Evolutionary conservation across 2,113 vertebrate genomes (phyloP).

Genomic region (Micronycteris hirsuta): DNA sequence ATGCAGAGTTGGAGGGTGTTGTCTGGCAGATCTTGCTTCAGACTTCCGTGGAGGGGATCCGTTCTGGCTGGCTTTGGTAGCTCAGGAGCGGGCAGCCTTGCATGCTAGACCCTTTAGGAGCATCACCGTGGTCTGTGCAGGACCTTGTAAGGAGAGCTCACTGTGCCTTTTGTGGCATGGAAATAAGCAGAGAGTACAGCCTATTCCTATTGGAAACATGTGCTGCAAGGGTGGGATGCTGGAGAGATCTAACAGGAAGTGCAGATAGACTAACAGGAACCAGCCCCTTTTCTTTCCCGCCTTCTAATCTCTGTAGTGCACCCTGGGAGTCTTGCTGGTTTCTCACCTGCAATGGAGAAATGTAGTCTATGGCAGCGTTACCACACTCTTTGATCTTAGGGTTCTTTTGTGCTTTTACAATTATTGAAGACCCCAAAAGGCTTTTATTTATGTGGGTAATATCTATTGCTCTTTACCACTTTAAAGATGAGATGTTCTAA

Average conservation of each 20-base stretch:
- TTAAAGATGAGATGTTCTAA: neutral
- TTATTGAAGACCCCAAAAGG: neutral
- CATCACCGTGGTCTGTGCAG: neutral
- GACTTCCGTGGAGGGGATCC: neutral
- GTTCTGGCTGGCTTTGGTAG: neutral
- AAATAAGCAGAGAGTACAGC: neutral
- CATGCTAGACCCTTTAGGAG: neutral
- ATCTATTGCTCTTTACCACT: neutral
- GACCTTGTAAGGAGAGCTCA: fast-evolving
- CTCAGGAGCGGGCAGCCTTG: neutral
- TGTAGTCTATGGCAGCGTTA: neutral
- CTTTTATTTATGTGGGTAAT: neutral
- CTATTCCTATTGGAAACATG: fast-evolving
- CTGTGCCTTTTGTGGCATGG: neutral
- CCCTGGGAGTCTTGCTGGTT: neutral
- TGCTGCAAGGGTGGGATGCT: fast-evolving
- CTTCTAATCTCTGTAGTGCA: neutral
- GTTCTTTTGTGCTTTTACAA: neutral
- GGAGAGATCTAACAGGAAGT: neutral
- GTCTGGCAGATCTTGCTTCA: too few species aligned
- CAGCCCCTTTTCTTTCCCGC: neutral
- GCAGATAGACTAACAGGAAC: too few species aligned
- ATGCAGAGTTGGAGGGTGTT: neutral
- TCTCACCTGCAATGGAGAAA: neutral
- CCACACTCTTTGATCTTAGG: neutral